Percentiles rank a stretch among this genome's conserved stretches.
These are phyloP conservation scores for Balearica regulorum DNA, from an alignment of 2,797 vertebrate species.

Conservation along the genomic window DNA sequence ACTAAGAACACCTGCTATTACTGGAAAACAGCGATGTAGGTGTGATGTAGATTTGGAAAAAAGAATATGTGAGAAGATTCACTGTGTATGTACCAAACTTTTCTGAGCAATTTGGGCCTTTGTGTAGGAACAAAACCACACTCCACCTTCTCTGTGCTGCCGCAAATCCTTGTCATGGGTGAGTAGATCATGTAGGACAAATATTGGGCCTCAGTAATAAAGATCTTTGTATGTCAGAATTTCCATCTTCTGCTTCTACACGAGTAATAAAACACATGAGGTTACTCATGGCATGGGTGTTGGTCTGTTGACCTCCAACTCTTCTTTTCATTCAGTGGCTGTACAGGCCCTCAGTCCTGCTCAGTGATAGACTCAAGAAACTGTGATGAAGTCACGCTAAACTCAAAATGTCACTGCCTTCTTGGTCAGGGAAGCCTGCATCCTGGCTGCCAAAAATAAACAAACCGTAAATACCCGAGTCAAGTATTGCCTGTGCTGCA, in stretches of 20 bases:
- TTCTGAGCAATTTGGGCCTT: background rate
- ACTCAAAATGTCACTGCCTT: background rate
- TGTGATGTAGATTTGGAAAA: rapidly evolving
- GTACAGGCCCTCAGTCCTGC: background rate
- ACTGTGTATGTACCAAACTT: background rate
- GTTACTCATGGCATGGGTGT: rapidly evolving
- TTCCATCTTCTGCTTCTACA: background rate
- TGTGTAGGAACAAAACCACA: background rate
- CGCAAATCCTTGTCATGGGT: background rate
- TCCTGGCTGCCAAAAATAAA: background rate
- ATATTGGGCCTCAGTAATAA: background rate
- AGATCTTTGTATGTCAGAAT: background rate
- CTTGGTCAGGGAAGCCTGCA: background rate
- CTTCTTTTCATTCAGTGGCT: background rate
- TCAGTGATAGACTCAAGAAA: background rate
- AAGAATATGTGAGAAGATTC: background rate
- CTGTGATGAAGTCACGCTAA: background rate
- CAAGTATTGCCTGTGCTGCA: background rate
- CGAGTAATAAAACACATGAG: rapidly evolving
- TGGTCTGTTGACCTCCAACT: background rate
- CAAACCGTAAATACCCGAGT: background rate
- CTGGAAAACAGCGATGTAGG: background rate
- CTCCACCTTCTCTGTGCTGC: background rate
- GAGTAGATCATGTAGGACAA: background rate
- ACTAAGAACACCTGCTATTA: rapidly evolving